Evolutionary conservation across 1,140 invertebrate species (phyloP), one percentile per base, ranked within the genome.

Genomic region (Sarcophaga bullata): DNA sequence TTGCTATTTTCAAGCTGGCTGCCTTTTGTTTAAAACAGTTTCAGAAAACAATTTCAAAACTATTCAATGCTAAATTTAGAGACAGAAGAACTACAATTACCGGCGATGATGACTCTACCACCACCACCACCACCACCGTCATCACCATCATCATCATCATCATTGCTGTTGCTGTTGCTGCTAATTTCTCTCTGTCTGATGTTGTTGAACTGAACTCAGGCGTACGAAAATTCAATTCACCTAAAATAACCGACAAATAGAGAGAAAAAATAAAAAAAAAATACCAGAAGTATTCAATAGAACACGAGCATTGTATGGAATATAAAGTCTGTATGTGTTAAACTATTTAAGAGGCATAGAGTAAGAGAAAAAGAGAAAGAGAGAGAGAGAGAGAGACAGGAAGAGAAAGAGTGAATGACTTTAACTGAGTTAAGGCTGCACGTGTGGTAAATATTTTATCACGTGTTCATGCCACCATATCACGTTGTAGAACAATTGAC

Each of bases 361-460:
- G 58, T 0, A 1, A 7, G 58, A 10, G 13, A 62, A 15, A 7
- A 11, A 17, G 7, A 7, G 58, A 15, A 15, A n/a, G 62, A 25
- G 15, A 72, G 19, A 25, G 62, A 19, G 19, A 9, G 62, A 7
- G 15, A 15, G 7, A 72, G 62, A 25, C 0, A 19, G 19, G 9
- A 25, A n/a, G 4, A 25, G 8, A 19, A 1, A 11, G 62, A 19
- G 15, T 72, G 48, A 50, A 11, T 78, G 75, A 19, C 49, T 52
- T 37, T 48, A 47, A 50, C 15, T 78, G 49, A 49, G 49, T 49
- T 78, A 50, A 17, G n/a, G 48, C 49, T 78, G 75, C 75, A 78
- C 75, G 75, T 78, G 75, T 78, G 75, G 75, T 78, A 78, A 78
- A 78, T 78, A 78, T 78, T 78, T 78, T 78, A 78, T 78, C 75